These are phyloP conservation scores for Oxyura jamaicensis DNA, from an alignment of 2,113 vertebrate species.

Conservation along the genomic window DNA sequence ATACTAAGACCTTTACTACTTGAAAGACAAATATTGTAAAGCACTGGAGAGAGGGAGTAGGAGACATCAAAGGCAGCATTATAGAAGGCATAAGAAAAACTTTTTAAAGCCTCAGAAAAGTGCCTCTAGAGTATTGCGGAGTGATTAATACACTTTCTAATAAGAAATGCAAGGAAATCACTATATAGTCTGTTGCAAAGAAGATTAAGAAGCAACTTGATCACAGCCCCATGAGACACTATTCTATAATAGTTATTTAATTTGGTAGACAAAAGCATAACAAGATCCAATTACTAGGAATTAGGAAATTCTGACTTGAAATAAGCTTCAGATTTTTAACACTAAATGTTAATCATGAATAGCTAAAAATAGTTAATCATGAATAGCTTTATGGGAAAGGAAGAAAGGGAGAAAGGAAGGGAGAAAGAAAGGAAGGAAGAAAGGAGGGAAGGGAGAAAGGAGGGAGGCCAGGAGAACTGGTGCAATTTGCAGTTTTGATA, in stretches of 20 bases:
- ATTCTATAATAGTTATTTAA: not conserved
- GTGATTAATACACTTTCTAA: not conserved
- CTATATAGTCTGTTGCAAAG: not conserved
- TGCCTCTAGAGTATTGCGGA: not conserved
- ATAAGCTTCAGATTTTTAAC: not conserved
- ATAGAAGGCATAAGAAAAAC: not conserved
- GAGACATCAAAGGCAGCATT: not conserved
- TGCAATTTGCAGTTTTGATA: not conserved
- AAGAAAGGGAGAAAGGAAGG: not conserved
- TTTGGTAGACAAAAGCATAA: not conserved
- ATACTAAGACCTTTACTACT: not conserved
- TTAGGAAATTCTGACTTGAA: not conserved
- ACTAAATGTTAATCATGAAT: not conserved
- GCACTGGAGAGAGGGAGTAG: not conserved
- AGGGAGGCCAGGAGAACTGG: not conserved
- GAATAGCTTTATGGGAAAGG: not conserved
- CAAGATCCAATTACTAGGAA: not conserved
- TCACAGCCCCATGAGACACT: not conserved
- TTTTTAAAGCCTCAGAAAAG: not conserved
- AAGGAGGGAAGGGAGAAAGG: not conserved
- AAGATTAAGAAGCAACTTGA: not conserved
- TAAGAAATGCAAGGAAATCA: not conserved
- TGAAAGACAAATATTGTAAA: not conserved
- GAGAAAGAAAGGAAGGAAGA: not conserved
- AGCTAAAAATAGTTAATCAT: not conserved